Conservation (phyloP, 2,113 vertebrate genomes). For the Telmatochromis sp. region DNA sequence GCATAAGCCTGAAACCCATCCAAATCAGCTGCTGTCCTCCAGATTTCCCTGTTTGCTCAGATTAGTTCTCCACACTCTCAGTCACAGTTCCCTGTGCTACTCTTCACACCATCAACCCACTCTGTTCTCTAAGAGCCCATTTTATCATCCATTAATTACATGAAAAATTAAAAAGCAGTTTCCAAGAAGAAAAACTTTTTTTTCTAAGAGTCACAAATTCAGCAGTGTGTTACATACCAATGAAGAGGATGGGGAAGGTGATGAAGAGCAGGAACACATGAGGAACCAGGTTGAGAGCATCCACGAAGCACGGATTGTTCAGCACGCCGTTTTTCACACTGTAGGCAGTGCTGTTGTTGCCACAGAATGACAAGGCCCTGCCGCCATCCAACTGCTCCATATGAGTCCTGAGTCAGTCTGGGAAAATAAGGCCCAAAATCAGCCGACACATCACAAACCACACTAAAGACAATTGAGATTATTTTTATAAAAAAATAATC, state of each 20-base stretch:
- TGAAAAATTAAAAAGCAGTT: background rate
- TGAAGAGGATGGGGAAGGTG: slow-evolving; percentile 97
- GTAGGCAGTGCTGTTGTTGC: slow-evolving; percentile 79
- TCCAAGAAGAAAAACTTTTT: background rate
- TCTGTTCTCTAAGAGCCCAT: background rate
- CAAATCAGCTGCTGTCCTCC: background rate
- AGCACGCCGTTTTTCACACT: slow-evolving; percentile 78
- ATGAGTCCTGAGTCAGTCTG: slow-evolving; percentile 22
- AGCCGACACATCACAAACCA: background rate
- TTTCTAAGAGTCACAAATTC: background rate
- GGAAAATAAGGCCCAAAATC: background rate
- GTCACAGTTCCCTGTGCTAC: background rate
- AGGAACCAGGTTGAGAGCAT: slow-evolving; percentile 94
- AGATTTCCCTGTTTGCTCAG: background rate
- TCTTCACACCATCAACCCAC: background rate
- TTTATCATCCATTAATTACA: background rate
- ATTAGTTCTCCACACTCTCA: background rate
- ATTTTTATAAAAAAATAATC: background rate
- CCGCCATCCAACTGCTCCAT: slow-evolving; percentile 44
- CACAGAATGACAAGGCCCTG: slow-evolving; percentile 90
- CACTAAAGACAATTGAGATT: background rate
- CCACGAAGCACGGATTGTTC: slow-evolving; percentile 93
- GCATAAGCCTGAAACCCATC: background rate
- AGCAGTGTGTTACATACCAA: slow-evolving; percentile 72
- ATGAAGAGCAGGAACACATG: slow-evolving; percentile 97